A percentile compares a stretch with the other conserved stretches of the same genome.
phyloP scores from a whole-genome alignment of 2,797 vertebrate species.

The Myotis pilosus region DNA sequence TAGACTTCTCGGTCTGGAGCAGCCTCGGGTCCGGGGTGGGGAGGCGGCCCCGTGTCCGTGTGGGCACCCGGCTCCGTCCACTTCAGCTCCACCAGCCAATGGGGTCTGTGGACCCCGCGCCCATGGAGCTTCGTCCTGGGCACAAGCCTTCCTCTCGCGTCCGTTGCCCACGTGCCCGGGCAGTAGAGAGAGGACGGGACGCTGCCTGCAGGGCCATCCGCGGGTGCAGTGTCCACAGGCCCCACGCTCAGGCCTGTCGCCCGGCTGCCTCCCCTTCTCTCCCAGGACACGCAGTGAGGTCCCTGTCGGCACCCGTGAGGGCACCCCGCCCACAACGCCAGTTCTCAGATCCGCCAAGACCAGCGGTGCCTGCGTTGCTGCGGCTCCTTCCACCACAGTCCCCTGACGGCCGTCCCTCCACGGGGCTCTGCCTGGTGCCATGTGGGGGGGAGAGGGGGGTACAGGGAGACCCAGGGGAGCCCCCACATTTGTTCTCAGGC shows the following conservation, averaged over 20 bases:
- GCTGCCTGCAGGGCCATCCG: rapidly evolving
- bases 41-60: rapidly evolving
- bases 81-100: rapidly evolving
- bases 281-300: not conserved
- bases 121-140: not conserved
- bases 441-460: rapidly evolving
- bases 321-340: rapidly evolving
- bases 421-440: too few species aligned
- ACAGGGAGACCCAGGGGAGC: not conserved
- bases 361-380: rapidly evolving
- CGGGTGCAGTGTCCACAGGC: rapidly evolving
- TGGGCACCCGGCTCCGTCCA: rapidly evolving
- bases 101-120: too few species aligned
- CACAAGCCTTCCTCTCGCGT: rapidly evolving
- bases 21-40: too few species aligned
- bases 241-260: too few species aligned
- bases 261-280: not conserved
- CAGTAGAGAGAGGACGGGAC: not conserved
- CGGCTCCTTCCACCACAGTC: not conserved
- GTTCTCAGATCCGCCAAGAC: not conserved
- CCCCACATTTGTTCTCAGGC: not conserved
- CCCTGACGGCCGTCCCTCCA: rapidly evolving
- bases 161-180: rapidly evolving
- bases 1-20: too few species aligned
- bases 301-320: too few species aligned